These are phyloP conservation scores for Drosophila pseudotakahashii DNA, from an alignment of 2,888 invertebrate genomes.

Conservation along the genomic window DNA sequence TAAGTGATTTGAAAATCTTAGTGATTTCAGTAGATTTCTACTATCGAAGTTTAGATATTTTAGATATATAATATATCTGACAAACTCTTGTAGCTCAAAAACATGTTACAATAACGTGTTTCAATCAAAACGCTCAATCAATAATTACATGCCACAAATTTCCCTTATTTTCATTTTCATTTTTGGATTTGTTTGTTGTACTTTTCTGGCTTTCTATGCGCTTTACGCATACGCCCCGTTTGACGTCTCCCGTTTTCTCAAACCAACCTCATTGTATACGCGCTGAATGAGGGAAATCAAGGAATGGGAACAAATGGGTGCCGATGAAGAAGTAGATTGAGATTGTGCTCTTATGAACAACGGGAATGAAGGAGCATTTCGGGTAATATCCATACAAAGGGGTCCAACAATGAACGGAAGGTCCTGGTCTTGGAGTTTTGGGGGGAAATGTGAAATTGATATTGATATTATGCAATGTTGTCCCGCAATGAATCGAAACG, in stretches of 20 bases:
- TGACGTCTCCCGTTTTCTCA: slow-evolving; percentile 13
- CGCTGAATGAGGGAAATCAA: slow-evolving; percentile 1
- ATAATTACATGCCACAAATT: slow-evolving; percentile 26
- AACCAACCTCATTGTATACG: slow-evolving; percentile 6
- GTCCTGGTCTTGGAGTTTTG: neutral
- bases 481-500: slow-evolving; percentile 9
- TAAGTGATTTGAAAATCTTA: neutral
- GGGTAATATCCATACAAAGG: slow-evolving; percentile 25
- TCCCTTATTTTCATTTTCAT: neutral
- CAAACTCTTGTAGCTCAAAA: neutral
- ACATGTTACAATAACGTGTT: slow-evolving; percentile 9
- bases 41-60: too few relatives aligned
- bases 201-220: slow-evolving; percentile 7
- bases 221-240: slow-evolving; percentile 56
- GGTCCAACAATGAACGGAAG: slow-evolving; percentile 27
- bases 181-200: neutral
- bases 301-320: slow-evolving; percentile 3
- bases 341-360: slow-evolving; percentile 26
- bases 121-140: slow-evolving; percentile 36
- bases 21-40: too few relatives aligned
- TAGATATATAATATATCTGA: too few relatives aligned
- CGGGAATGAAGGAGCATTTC: slow-evolving; percentile 13
- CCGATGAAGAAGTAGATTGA: slow-evolving; percentile 12
- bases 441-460: slow-evolving; percentile 40
- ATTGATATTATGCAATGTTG: slow-evolving; percentile 49